Evolutionary conservation across 2,888 invertebrate species (phyloP).

Genomic region (Hypomecis punctinalis): DNA sequence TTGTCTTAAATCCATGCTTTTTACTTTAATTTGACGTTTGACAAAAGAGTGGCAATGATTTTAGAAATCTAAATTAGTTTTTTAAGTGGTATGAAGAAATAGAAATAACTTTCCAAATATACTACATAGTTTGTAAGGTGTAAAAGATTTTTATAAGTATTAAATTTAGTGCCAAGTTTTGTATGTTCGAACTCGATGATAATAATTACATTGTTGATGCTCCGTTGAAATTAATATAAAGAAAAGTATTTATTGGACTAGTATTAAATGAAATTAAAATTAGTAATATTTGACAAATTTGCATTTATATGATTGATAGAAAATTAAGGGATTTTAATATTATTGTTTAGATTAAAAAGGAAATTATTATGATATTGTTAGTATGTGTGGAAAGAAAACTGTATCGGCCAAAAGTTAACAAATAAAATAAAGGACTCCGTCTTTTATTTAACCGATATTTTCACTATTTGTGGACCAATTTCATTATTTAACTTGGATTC

Average conservation of each 20-base stretch:
- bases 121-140: conserved; percentile 18
- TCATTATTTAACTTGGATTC: too few relatives aligned
- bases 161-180: conserved; percentile 47
- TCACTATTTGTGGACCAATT: too few relatives aligned
- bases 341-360: neutral
- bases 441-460: too few relatives aligned
- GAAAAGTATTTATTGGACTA: conserved; percentile 32
- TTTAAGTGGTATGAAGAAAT: neutral
- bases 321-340: neutral
- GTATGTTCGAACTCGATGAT: conserved; percentile 25
- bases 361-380: neutral
- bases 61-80: neutral
- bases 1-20: too few relatives aligned
- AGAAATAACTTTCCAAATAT: conserved; percentile 4
- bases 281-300: conserved; percentile 15
- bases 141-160: conserved; percentile 31
- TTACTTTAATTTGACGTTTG: neutral
- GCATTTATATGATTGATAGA: conserved; percentile 21
- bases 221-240: conserved; percentile 20
- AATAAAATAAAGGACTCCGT: neutral
- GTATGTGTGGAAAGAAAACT: neutral
- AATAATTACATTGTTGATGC: conserved; percentile 17
- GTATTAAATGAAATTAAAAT: conserved; percentile 12
- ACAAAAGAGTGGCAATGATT: neutral
- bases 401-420: neutral